Base-by-base conservation (phyloP, 2,113 vertebrate genomes). In the Brienomyrus longianalis region DNA sequence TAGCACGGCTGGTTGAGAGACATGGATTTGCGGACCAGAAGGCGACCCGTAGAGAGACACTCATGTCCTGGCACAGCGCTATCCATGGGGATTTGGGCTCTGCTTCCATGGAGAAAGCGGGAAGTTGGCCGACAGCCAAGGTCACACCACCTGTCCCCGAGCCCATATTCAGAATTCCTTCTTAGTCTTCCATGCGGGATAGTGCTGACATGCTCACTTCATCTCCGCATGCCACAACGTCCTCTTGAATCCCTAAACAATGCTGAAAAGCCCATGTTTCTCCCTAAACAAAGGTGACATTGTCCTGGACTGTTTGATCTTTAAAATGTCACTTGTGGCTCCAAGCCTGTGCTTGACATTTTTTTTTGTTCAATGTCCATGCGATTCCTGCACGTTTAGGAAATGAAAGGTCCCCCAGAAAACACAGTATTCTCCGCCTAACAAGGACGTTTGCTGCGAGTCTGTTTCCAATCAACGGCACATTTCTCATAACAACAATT, bases 241-340 rank as follows among this genome's bases (percentile, higher is more conserved):
- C 45, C 88, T 27, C 39, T 48, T 23, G 9, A n/a, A 48, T 88
- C 39, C 19, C 54, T 47, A 47, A 66, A 66, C 43, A n/a, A 56
- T 70, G 21, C 56, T 70, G 39, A 66, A 66, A 70, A 88, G 10
- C 48, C 43, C 87, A 56, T 13, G 35, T 27, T 47, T 59, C 87
- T 31, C 56, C n/a, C 56, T 27, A 88, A 74, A 48, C 88, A 88
- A 48, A 74, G 35, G 23, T 23, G n/a, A 56, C 43, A 45, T 47
- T 45, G 87, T 31, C 23, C 11, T 27, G 35, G 39, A 88, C 86
- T 5, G 39, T 23, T 52, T 66, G 31, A 88, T 47, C 62, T 87
- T 19, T 88, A 70, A 52, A 62, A 87, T 88, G 88, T 77, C 45
- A 88, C 62, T 88, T 51, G 62, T 77, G 70, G 62, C 59, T 77